Evolutionary conservation across 2,888 invertebrate genomes (phyloP), one percentile per base, ranked within the genome.

Genomic region (Drosophila kanekoi): DNA sequence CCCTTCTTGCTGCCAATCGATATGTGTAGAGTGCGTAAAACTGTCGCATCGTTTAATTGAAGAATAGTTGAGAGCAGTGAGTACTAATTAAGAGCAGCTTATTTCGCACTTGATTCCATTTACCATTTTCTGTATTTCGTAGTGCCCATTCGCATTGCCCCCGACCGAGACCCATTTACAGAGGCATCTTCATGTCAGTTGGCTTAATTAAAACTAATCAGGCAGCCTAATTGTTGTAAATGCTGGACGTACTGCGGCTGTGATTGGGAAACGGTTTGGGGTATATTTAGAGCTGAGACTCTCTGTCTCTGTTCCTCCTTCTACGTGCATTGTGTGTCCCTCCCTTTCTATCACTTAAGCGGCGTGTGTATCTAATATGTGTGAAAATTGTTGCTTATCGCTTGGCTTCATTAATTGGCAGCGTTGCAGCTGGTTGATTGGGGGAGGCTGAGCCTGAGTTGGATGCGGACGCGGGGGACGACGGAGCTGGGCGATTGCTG

Each of bases 181-280:
- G n/a, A 28, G 28, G 28, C 57, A 77, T 57, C 49, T 64, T 60
- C 59, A 77, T 65, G 65, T 65, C 62, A 72, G 56, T 61, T 48
- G 44, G 43, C 62, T 81, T 79, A 83, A 83, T 87, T 87, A 72
- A 79, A 81, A 77, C 77, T 85, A 87, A 83, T 83, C 79, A 84
- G 69, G 59, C 58, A 77, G 57, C 53, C 65, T 70, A 66, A 84
- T 74, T 87, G 74, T 59, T 67, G 62, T 74, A 77, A 81, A 60
- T 77, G 77, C 49, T 62, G 52, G 33, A 35, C 65, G 45, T 41
- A 58, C 40, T 49, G 54, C 5, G n/a, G 35, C 49, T 67, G 66
- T 59, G 63, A 65, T 62, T 63, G 48, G 14, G 52, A 41, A 28
- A 32, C 38, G 52, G 52, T 57, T 33, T 47, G 41, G 20, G 28